A percentile compares a stretch with the other conserved stretches of the same genome.
phyloP scores from a whole-genome alignment of 2,888 invertebrate genomes.

The Drepanosiphum platanoidis region DNA sequence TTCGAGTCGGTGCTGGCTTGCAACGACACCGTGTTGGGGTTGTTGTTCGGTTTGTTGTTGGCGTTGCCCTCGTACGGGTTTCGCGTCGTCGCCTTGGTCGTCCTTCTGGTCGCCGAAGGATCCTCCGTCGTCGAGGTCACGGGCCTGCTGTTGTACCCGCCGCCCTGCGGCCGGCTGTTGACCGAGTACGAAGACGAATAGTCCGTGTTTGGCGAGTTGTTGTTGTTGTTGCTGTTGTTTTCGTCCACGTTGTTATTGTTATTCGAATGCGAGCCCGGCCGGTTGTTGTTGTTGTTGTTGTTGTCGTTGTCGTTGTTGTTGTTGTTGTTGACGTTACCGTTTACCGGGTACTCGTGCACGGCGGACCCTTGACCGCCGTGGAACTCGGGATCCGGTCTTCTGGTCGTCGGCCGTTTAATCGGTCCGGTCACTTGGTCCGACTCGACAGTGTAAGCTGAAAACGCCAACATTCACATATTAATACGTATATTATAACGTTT shows the following conservation, averaged over 20 bases:
- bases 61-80: not conserved
- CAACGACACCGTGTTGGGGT: constrained; percentile 29
- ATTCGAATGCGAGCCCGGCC: not conserved
- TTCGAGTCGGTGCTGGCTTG: constrained; percentile 38
- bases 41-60: not conserved
- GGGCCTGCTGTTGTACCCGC: not conserved
- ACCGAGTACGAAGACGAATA: not conserved
- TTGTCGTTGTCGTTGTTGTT: not conserved
- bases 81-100: not conserved
- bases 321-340: not conserved
- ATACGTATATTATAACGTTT: too few relatives aligned
- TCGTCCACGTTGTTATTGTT: not conserved
- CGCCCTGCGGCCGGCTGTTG: not conserved
- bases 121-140: not conserved
- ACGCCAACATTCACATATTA: not conserved
- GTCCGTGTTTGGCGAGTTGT: not conserved
- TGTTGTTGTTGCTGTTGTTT: constrained; percentile 1
- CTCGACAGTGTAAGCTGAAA: constrained; percentile 8
- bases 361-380: constrained; percentile 16
- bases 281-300: not conserved
- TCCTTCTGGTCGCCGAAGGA: not conserved
- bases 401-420: constrained; percentile 2
- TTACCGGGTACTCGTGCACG: not conserved
- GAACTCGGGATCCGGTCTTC: constrained; percentile 63
- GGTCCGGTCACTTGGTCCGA: not conserved